phyloP scores from a whole-genome alignment of 2,113 vertebrate species.

The Heterochromis multidens region DNA sequence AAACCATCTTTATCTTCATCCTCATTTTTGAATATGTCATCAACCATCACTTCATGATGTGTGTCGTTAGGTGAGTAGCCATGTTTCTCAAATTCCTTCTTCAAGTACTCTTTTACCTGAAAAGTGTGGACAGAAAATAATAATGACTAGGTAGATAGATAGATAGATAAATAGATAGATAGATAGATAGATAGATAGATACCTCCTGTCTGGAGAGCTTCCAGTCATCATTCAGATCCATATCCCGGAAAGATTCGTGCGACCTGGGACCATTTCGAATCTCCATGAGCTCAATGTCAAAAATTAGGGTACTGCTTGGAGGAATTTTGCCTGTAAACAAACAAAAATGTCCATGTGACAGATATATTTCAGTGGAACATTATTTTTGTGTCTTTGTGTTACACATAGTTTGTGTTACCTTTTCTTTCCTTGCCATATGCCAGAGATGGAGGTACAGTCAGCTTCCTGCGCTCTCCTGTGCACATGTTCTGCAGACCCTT shows the following conservation, averaged over 20 bases:
- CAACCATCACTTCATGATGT: conserved; percentile 89
- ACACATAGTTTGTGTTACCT: conserved; percentile 73
- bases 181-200: background rate
- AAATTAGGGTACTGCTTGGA: conserved; percentile 88
- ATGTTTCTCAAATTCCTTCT: conserved; percentile 92
- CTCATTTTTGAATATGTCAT: conserved; percentile 97
- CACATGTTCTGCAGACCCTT: conserved; percentile 92
- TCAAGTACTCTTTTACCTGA: conserved; percentile 91
- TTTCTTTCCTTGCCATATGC: conserved; percentile 95
- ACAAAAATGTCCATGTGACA: background rate
- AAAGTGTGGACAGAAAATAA: background rate
- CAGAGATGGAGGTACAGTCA: conserved; percentile 85
- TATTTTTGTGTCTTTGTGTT: background rate
- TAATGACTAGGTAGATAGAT: background rate
- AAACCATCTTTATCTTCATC: conserved; percentile 94
- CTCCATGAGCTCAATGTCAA: conserved; percentile 92
- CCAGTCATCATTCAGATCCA: conserved; percentile 98
- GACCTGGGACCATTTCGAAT: conserved; percentile 94
- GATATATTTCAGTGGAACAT: background rate
- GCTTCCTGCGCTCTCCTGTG: conserved; percentile 87
- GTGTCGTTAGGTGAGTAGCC: conserved; percentile 90
- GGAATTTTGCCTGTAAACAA: conserved; percentile 87
- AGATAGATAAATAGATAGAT: background rate
- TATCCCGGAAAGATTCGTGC: conserved; percentile 93
- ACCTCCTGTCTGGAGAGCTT: conserved; percentile 92